phyloP scores from a whole-genome alignment of 2,113 vertebrate genomes.

The Hemichromis elongatus region DNA sequence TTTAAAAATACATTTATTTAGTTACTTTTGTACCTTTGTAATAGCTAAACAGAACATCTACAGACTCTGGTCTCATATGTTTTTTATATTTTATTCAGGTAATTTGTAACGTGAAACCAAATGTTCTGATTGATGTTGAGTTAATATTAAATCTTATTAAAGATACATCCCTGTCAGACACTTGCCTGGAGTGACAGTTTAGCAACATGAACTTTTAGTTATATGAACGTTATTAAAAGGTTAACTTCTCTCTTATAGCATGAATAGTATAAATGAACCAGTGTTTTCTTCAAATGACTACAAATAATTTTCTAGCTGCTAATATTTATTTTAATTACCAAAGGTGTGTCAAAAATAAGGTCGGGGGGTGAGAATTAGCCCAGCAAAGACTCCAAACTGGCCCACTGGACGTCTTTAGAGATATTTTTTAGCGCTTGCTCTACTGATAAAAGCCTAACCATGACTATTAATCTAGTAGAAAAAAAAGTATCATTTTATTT shows the following conservation, averaged over 20 bases:
- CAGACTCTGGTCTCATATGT: not conserved
- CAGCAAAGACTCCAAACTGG: not conserved
- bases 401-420: not conserved
- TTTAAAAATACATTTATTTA: not conserved
- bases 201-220: not conserved
- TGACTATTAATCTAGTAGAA: not conserved
- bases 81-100: not conserved
- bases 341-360: not conserved
- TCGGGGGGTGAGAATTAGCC: accelerated
- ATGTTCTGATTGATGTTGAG: not conserved
- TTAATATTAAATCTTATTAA: not conserved
- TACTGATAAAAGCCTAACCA: not conserved
- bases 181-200: not conserved
- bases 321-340: not conserved
- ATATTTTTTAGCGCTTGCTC: not conserved
- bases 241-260: not conserved
- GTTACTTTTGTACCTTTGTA: not conserved
- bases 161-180: not conserved
- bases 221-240: not conserved
- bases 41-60: not conserved
- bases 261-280: not conserved
- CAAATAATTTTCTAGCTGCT: not conserved
- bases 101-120: not conserved
- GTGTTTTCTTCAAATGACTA: not conserved
- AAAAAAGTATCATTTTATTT: not conserved